phyloP scores from a whole-genome alignment of 37 sponge, comb jelly and placozoan species.

The Aplysina aerophoba region DNA sequence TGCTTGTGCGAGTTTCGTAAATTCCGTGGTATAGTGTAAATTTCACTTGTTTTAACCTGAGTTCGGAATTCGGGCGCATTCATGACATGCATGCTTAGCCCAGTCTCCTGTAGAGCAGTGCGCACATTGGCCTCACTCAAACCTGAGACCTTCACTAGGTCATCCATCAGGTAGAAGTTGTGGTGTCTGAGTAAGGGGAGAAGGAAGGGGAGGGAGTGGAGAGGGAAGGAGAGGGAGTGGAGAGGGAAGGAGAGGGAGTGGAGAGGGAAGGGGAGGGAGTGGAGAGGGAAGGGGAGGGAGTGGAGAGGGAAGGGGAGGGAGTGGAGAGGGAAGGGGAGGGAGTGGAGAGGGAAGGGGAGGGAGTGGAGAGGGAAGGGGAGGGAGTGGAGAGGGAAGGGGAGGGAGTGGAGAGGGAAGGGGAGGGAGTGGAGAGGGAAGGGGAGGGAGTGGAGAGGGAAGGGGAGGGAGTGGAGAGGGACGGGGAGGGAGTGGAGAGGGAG shows the following conservation, averaged over 20 bases:
- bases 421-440: background rate
- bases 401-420: background rate
- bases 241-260: too few relatives aligned
- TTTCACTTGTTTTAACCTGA: slow-evolving; percentile 39
- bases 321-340: background rate
- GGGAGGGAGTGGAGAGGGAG: too few relatives aligned
- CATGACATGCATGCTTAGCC: background rate
- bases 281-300: background rate
- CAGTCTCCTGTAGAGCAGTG: background rate
- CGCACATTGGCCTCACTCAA: slow-evolving; percentile 38
- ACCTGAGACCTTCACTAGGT: slow-evolving; percentile 19
- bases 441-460: too few relatives aligned
- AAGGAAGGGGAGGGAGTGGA: background rate
- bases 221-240: too few relatives aligned
- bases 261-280: too few relatives aligned
- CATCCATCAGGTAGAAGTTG: slow-evolving; percentile 72
- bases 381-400: background rate
- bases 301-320: background rate
- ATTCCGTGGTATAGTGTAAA: slow-evolving; percentile 20
- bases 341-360: background rate
- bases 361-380: background rate
- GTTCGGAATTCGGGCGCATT: slow-evolving; percentile 35
- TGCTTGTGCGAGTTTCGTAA: background rate
- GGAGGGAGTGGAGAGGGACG: too few relatives aligned
- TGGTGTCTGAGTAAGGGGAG: slow-evolving; percentile 44